These are phyloP conservation scores for Noctua comes DNA, from an alignment of 2,888 invertebrate species.

Conservation along the genomic window DNA sequence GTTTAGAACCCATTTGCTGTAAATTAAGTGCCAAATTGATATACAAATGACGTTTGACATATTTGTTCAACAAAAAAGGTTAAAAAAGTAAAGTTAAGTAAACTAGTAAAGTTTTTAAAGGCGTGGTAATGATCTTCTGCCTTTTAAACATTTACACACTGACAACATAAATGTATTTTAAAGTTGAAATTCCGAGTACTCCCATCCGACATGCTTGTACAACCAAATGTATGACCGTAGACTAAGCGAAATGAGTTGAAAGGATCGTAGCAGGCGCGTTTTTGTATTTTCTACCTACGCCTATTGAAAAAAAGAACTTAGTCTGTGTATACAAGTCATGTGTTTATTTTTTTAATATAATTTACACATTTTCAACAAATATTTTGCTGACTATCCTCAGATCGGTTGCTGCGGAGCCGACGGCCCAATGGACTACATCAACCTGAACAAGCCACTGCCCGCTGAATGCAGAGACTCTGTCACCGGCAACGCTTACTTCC, in stretches of 20 bases:
- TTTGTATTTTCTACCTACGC: background rate
- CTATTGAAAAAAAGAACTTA: background rate
- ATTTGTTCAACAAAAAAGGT: background rate
- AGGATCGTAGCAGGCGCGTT: background rate
- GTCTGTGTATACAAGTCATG: background rate
- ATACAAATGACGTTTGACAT: background rate
- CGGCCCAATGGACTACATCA: slow-evolving; percentile 95
- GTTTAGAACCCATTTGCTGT: background rate
- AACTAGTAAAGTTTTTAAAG: background rate
- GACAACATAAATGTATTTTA: background rate
- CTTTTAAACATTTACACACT: background rate
- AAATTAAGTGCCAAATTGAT: background rate
- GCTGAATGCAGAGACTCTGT: slow-evolving; percentile 96
- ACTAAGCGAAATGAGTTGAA: background rate
- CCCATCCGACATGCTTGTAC: background rate
- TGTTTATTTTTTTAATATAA: background rate
- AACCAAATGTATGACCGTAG: background rate
- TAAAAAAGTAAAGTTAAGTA: no score
- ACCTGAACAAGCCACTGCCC: slow-evolving; percentile 94
- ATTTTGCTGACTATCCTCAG: slow-evolving; percentile 81
- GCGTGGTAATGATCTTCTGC: background rate
- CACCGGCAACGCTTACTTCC: slow-evolving; percentile 96
- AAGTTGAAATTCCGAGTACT: background rate
- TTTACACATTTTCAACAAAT: background rate
- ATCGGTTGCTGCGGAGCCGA: slow-evolving; percentile 97